Percentiles rank a stretch among this genome's conserved stretches.
Conservation (phyloP, 2,888 invertebrate species). For the Sinotaia quadrata region DNA sequence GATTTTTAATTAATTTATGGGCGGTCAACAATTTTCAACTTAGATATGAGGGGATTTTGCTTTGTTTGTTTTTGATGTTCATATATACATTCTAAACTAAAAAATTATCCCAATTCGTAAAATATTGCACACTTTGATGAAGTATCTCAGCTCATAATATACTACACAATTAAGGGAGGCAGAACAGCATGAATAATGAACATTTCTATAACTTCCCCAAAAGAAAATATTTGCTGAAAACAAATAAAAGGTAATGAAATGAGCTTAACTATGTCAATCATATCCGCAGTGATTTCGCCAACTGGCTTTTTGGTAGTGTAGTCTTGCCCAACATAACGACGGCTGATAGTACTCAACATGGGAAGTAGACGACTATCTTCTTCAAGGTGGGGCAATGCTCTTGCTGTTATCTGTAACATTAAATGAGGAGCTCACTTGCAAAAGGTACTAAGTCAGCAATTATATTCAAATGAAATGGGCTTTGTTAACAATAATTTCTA, state of each 20-base stretch:
- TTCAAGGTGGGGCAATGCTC: conserved; percentile 82
- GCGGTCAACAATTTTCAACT: too few species aligned
- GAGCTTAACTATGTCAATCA: conserved; percentile 80
- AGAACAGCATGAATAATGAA: background rate
- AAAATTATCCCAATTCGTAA: too few species aligned
- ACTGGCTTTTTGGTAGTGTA: conserved; percentile 75
- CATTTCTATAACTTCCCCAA: background rate
- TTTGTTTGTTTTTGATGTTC: too few species aligned
- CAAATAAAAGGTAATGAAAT: background rate
- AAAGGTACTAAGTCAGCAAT: background rate
- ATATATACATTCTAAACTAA: too few species aligned
- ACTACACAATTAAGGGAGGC: background rate
- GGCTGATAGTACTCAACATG: conserved; percentile 84
- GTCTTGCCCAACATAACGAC: conserved; percentile 87
- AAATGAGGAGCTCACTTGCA: background rate
- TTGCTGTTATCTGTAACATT: conserved; percentile 76
- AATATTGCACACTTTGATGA: too few species aligned
- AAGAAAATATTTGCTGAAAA: background rate
- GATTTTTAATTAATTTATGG: too few species aligned
- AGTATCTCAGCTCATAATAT: too few species aligned
- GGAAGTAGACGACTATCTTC: conserved; percentile 85
- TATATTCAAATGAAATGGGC: too few species aligned
- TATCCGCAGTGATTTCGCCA: conserved; percentile 79
- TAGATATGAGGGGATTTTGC: too few species aligned
- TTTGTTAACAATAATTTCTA: too few species aligned